phyloP scores from a whole-genome alignment of 2,113 vertebrate species.

The Charadrius vociferus region DNA sequence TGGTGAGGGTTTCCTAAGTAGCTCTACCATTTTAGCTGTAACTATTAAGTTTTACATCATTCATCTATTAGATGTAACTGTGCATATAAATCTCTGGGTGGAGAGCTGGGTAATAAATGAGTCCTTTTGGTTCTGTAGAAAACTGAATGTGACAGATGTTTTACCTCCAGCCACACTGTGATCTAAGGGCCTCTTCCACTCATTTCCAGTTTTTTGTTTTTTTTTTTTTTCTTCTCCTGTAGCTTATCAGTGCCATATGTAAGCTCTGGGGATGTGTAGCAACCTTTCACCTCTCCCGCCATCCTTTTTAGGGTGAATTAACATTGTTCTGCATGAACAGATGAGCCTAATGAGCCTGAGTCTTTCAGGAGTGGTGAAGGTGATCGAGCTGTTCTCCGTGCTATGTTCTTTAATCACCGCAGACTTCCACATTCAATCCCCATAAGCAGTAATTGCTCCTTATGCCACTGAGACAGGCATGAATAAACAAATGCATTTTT shows the following conservation, averaged over 20 bases:
- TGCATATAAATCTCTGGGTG: neutral
- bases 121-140: neutral
- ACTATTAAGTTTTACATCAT: neutral
- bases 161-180: neutral
- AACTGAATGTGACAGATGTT: conserved; percentile 10
- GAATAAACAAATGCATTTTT: neutral
- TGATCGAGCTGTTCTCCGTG: conserved; percentile 12
- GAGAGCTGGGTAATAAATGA: neutral
- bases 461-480: neutral
- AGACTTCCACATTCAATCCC: neutral
- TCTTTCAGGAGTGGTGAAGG: conserved; percentile 9
- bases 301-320: conserved; percentile 18
- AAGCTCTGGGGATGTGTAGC: neutral
- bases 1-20: neutral
- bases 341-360: conserved; percentile 44
- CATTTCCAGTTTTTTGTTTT: neutral
- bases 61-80: neutral
- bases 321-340: conserved; percentile 14
- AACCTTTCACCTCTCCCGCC: conserved; percentile 18
- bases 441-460: conserved; percentile 12
- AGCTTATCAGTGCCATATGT: neutral
- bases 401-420: conserved; percentile 18
- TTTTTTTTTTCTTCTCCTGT: neutral
- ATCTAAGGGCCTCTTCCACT: neutral
- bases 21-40: neutral